Percentiles rank a stretch among this genome's conserved stretches.
Evolutionary conservation across 2,113 vertebrate species (phyloP).

Genomic region (Trinectes maculatus): DNA sequence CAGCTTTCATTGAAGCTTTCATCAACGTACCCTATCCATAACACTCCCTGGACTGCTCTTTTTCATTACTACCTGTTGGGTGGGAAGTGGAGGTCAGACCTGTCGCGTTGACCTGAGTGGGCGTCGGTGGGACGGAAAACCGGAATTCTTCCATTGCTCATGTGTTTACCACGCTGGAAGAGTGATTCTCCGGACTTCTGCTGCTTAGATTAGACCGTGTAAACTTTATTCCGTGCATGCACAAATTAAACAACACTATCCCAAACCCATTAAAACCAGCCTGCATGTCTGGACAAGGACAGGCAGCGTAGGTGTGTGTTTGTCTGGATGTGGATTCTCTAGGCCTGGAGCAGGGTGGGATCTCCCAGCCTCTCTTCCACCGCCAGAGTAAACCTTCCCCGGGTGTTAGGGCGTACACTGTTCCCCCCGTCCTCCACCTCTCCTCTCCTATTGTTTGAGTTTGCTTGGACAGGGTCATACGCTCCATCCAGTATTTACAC

Average conservation of each 20-base stretch:
- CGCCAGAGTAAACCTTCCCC: constrained; percentile 65
- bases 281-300: constrained; percentile 61
- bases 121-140: constrained; percentile 39
- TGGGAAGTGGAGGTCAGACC: constrained; percentile 45
- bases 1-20: constrained; percentile 64
- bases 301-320: constrained; percentile 52
- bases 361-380: constrained; percentile 59
- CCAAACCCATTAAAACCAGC: constrained; percentile 28
- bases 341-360: constrained; percentile 41
- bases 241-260: constrained; percentile 49
- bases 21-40: constrained; percentile 53
- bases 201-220: constrained; percentile 25
- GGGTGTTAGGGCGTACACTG: constrained; percentile 30
- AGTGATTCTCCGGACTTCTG: constrained; percentile 16
- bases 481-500: constrained; percentile 61
- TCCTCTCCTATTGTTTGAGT: constrained; percentile 48
- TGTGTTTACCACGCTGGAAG: constrained; percentile 28
- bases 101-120: constrained; percentile 53
- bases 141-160: constrained; percentile 36
- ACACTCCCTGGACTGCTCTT: constrained; percentile 21
- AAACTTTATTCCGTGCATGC: constrained; percentile 31
- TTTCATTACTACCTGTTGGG: constrained; percentile 36
- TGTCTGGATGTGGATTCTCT: constrained; percentile 63
- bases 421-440: constrained; percentile 18
- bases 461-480: constrained; percentile 53